Evolutionary conservation across 2,888 invertebrate species (phyloP).

Genomic region (Mylabris sibirica): DNA sequence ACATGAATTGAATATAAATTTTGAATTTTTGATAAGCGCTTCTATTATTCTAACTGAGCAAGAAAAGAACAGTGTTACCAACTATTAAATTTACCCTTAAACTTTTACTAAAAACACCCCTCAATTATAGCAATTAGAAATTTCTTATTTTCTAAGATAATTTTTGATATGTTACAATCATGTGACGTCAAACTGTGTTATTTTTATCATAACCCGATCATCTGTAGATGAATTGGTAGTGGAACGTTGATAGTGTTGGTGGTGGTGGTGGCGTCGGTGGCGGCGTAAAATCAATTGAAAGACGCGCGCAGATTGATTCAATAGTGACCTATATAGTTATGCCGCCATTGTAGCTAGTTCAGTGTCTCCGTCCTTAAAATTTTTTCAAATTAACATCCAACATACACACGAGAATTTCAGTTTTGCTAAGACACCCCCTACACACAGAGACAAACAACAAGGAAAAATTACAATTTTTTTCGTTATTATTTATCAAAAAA

Average conservation of each 20-base stretch:
- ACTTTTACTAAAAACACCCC: too few species aligned
- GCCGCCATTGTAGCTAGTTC: slow-evolving; percentile 59
- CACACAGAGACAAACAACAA: neutral
- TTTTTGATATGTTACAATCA: too few species aligned
- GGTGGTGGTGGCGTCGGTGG: neutral
- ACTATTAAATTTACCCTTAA: too few species aligned
- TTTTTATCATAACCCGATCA: neutral
- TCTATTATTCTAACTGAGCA: too few species aligned
- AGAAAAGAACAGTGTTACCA: too few species aligned
- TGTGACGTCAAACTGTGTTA: neutral
- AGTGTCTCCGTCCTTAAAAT: slow-evolving; percentile 55
- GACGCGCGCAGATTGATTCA: slow-evolving; percentile 56
- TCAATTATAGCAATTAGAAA: too few species aligned
- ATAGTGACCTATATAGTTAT: slow-evolving; percentile 58
- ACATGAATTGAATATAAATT: too few species aligned
- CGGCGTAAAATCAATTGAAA: slow-evolving; percentile 52
- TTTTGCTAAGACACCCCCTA: neutral
- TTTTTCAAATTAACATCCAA: slow-evolving; percentile 16
- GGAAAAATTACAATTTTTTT: neutral
- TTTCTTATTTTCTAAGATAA: too few species aligned
- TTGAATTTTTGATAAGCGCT: too few species aligned
- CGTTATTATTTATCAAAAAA: too few species aligned
- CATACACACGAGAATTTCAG: neutral
- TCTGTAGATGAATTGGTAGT: neutral
- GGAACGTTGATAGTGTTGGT: neutral